phyloP scores from a whole-genome alignment of 2,113 vertebrate genomes.

The Cettia cetti region DNA sequence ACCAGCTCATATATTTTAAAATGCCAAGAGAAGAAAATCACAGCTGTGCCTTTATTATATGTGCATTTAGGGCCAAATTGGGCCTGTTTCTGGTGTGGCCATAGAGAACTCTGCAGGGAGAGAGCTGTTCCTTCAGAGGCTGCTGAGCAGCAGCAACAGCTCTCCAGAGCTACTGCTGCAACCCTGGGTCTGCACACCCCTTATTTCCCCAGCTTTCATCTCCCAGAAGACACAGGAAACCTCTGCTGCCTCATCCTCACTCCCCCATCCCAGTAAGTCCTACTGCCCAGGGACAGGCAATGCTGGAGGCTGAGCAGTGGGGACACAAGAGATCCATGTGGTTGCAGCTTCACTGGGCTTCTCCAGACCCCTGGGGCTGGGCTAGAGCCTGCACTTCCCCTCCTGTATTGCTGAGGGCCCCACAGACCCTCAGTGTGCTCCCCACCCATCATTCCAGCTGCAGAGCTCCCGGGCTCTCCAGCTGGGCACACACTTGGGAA shows the following conservation, averaged over 20 bases:
- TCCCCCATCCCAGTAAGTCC: background rate
- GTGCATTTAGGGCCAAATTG: background rate
- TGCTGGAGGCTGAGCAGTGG: background rate
- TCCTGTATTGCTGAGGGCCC: background rate
- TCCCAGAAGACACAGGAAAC: background rate
- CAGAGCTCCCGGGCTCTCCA: background rate
- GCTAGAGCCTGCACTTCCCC: background rate
- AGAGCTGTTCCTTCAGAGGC: background rate
- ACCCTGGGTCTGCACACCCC: background rate
- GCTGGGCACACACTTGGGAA: background rate
- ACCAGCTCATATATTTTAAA: background rate
- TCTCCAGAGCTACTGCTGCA: background rate
- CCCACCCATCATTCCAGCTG: background rate
- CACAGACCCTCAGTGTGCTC: background rate
- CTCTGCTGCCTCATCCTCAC: background rate
- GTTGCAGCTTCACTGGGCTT: background rate
- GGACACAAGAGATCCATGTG: background rate
- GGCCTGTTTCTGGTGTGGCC: constrained; percentile 1
- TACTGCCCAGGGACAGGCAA: background rate
- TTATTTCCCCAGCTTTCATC: background rate
- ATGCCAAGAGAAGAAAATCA: background rate
- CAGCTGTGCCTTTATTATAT: constrained; percentile 9
- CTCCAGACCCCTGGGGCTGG: background rate
- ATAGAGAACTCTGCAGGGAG: background rate
- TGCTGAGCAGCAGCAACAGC: background rate